Evolutionary conservation across 2,797 vertebrate genomes (phyloP).

Genomic region (Lithobates pipiens): DNA sequence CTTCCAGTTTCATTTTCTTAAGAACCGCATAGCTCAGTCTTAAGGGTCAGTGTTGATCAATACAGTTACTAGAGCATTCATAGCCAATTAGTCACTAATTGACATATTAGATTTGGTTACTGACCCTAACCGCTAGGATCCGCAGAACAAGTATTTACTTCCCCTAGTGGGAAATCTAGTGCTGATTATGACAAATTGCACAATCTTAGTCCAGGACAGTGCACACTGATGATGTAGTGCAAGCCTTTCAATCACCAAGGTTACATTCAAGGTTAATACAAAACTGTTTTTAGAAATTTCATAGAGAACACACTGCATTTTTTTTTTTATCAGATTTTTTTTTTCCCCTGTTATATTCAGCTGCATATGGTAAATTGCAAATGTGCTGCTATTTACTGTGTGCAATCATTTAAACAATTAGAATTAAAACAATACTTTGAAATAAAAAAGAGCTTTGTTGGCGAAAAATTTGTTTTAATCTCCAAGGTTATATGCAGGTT

Average conservation of each 20-base stretch:
- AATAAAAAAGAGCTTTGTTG: neutral
- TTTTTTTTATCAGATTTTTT: neutral
- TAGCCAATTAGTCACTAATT: conserved; percentile 29
- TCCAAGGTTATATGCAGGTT: neutral
- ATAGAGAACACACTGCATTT: neutral
- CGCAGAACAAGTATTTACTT: conserved; percentile 27
- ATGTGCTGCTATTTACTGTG: neutral
- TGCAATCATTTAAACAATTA: neutral
- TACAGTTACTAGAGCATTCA: conserved; percentile 29
- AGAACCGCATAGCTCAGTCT: neutral
- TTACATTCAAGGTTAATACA: conserved; percentile 30
- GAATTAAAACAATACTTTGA: neutral
- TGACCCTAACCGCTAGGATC: conserved; percentile 24
- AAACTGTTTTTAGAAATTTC: neutral
- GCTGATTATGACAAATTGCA: conserved; percentile 35
- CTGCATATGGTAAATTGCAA: neutral
- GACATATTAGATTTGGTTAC: conserved; percentile 30
- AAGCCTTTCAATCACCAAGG: neutral
- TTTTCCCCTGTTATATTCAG: neutral
- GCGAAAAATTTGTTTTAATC: neutral
- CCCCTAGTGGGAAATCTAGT: conserved; percentile 23
- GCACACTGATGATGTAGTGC: conserved; percentile 9
- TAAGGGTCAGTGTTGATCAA: conserved; percentile 5
- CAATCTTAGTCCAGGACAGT: neutral
- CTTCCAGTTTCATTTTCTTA: neutral